phyloP scores from a whole-genome alignment of 2,888 invertebrate genomes.

The Heliconius sara region DNA sequence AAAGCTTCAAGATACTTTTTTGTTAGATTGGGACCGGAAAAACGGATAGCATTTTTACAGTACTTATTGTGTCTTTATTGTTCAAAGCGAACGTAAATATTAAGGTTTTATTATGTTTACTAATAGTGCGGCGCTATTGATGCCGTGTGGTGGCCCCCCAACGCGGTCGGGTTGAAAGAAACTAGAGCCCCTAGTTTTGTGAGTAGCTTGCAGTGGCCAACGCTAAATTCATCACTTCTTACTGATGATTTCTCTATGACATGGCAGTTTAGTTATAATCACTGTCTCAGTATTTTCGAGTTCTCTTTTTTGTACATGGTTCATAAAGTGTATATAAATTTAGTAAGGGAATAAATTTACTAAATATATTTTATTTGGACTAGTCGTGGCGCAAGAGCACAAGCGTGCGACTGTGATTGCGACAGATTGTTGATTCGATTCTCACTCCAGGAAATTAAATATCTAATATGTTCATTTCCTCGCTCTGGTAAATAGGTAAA shows the following conservation, averaged over 20 bases:
- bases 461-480: background rate
- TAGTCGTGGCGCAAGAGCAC: background rate
- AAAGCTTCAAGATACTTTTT: conserved; percentile 48
- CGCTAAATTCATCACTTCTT: conserved; percentile 78
- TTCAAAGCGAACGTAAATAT: conserved; percentile 78
- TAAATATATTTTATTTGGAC: background rate
- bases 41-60: conserved; percentile 65
- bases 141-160: conserved; percentile 80
- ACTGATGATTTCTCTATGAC: conserved; percentile 78
- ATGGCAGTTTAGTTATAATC: conserved; percentile 59
- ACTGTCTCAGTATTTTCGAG: conserved; percentile 34
- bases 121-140: conserved; percentile 69
- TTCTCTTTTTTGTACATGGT: background rate
- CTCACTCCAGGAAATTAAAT: background rate
- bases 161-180: conserved; percentile 65
- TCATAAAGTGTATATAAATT: background rate
- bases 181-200: conserved; percentile 70
- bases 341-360: background rate
- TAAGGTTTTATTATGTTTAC: conserved; percentile 81
- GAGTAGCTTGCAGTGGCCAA: conserved; percentile 62
- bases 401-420: background rate
- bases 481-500: background rate
- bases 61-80: conserved; percentile 79
- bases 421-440: background rate
- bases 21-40: conserved; percentile 54